Evolutionary conservation across 2,113 vertebrate genomes (phyloP), one percentile per base, ranked within the genome.

Genomic region (Semnornis frantzii): DNA sequence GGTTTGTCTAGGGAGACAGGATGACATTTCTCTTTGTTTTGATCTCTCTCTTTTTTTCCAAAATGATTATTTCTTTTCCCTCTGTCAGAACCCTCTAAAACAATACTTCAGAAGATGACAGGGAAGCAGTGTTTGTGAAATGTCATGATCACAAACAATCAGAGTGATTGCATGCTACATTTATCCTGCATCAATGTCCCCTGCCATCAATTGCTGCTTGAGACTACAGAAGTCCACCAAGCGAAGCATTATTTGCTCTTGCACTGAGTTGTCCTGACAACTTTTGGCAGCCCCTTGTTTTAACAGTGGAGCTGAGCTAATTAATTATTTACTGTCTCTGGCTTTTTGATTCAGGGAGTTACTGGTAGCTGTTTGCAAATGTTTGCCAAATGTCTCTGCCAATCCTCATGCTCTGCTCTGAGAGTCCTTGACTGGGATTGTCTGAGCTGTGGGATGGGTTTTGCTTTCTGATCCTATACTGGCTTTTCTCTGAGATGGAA

Each of bases 41-140:
- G 8, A 31, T 74, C 13, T 52, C 50, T 52, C 12, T 52, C 23
- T 46, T 15, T 39, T 33, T 31, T 37, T 13, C 33, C 25, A 64
- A 48, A 55, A 28, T 70, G 48, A 44, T 44, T 14, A 21, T 93
- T 94, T 92, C 50, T 89, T 94, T 97, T 97, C 84, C 79, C 89
- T 95, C 95, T 97, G 95, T 90, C 95, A 94, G 76, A 95, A 92
- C 89, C 88, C 82, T 94, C 86, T 84, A 82, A 93, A 97, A 95
- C 92, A 97, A 97, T 93, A 89, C 91, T 97, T 97, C 96, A 95
- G 91, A 92, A 97, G 96, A 97, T 97, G 97, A 97, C 97, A 97
- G 95, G 93, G 85, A 97, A 97, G 95, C 85, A 92, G 72, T 30
- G 83, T 92, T 96, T 95, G 94, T 97, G 84, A 97, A 97, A 97